Base-by-base conservation (phyloP, 2,888 invertebrate species). In the Stenoptilia bipunctidactyla region DNA sequence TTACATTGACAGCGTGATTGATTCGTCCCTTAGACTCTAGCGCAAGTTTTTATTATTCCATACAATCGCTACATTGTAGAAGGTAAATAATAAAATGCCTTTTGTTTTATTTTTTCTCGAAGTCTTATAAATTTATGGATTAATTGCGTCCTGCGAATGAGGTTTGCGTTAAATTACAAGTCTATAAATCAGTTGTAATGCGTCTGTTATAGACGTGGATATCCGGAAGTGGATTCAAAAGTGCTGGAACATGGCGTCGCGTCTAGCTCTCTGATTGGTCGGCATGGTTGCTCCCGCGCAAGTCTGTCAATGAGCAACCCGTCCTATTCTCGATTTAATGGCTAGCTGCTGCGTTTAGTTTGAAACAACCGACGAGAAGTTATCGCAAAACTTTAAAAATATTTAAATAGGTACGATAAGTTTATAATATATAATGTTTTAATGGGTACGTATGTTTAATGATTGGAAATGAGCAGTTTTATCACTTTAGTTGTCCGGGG, bases 1-100 rank as follows among this genome's bases (percentile, higher is more conserved):
- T 74, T 67, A 61, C 61, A 59, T 59, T 68, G 77, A 73, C 75
- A 75, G 65, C 58, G 64, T 79, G 80, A 83, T 79, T 70, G 76
- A 76, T 79, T 67, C 76, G 72, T 64, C 75, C 77, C 77, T 76
- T 74, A 76, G 69, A 75, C 77, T 73, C 79, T 53, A 61, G 79
- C 79, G 79, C 79, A 70, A 56, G 55, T 44, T 44, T 39, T 41
- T 34, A 38, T 34, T 4, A 4, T 3, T 2, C 12, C 10, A n/a
- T 30, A n/a, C 30, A 12, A 30, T n/a, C 30, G 9, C 30, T 30
- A 30, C 30, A 30, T 12, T 25, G n/a, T n/a, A n/a, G n/a, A n/a
- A n/a, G n/a, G n/a, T n/a, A 34, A 34, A 34, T 39, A 20, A 39
- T 15, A 36, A 34, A 12, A 9, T 13, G 6, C 1, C 34, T 12